Conservation (phyloP, 2,113 vertebrate genomes). For the Semnornis frantzii region DNA sequence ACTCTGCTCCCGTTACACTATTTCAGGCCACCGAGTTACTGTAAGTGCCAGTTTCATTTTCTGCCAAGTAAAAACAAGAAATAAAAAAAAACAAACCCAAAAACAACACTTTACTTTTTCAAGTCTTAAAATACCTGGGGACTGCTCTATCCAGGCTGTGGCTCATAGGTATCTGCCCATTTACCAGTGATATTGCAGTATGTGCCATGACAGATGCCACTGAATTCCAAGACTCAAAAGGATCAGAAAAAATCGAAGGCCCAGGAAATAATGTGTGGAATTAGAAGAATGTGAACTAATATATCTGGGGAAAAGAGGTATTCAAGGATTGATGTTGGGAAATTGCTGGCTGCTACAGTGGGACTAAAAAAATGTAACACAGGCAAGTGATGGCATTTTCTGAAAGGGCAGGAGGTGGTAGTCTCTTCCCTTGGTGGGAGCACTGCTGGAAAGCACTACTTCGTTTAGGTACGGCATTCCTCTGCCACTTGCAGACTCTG, state of each 20-base stretch:
- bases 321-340: constrained; percentile 22
- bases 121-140: not conserved
- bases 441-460: constrained; percentile 6
- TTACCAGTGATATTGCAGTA: not conserved
- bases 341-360: not conserved
- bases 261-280: not conserved
- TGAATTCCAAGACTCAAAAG: not conserved
- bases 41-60: not conserved
- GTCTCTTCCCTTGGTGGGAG: not conserved
- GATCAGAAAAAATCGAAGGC: not conserved
- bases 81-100: not conserved
- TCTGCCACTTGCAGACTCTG: not conserved
- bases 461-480: constrained; percentile 30
- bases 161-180: not conserved
- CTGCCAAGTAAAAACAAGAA: not conserved
- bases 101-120: not conserved
- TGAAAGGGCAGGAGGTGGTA: not conserved
- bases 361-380: not conserved
- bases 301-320: not conserved
- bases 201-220: not conserved
- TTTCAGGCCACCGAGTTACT: not conserved
- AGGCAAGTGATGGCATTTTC: not conserved
- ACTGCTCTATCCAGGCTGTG: not conserved
- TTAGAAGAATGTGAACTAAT: not conserved
- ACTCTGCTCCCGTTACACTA: not conserved